Evolutionary conservation across 2,113 vertebrate genomes (phyloP).

Genomic region (Macquaria ambigua): DNA sequence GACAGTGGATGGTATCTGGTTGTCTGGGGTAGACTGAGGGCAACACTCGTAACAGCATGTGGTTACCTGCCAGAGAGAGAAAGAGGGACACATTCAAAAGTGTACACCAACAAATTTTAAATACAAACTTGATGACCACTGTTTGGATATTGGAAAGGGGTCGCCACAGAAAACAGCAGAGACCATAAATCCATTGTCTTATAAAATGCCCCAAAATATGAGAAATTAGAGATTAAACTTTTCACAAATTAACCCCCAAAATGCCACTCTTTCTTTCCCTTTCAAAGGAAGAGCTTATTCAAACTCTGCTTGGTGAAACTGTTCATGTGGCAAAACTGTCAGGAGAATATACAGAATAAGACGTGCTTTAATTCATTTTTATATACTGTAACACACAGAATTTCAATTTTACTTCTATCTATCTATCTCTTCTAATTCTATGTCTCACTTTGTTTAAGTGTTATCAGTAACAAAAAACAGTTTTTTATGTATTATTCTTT

Average conservation of each 20-base stretch:
- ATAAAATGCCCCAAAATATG: too few relatives aligned
- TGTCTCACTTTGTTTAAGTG: not conserved
- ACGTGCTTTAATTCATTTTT: not conserved
- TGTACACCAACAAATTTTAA: not conserved
- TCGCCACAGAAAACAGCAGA: not conserved
- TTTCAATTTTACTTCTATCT: too few relatives aligned
- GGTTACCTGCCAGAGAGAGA: constrained; percentile 86
- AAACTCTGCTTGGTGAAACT: not conserved
- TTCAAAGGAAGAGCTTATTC: not conserved
- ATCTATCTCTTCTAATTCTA: too few relatives aligned
- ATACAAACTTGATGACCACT: not conserved
- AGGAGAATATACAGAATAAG: not conserved
- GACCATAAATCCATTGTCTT: not conserved
- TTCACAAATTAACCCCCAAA: not conserved
- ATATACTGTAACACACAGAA: not conserved
- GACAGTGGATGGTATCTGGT: constrained; percentile 84
- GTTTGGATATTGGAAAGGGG: not conserved
- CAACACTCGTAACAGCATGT: constrained; percentile 91
- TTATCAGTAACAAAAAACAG: too few relatives aligned
- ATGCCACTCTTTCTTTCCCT: not conserved
- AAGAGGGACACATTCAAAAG: not conserved
- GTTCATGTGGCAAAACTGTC: not conserved
- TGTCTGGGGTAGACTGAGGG: constrained; percentile 90
- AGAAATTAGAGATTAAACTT: not conserved
- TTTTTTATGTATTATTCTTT: not conserved